Evolutionary conservation across 2,113 vertebrate genomes (phyloP), one percentile per base, ranked within the genome.

Genomic region (Microtus oregoni): DNA sequence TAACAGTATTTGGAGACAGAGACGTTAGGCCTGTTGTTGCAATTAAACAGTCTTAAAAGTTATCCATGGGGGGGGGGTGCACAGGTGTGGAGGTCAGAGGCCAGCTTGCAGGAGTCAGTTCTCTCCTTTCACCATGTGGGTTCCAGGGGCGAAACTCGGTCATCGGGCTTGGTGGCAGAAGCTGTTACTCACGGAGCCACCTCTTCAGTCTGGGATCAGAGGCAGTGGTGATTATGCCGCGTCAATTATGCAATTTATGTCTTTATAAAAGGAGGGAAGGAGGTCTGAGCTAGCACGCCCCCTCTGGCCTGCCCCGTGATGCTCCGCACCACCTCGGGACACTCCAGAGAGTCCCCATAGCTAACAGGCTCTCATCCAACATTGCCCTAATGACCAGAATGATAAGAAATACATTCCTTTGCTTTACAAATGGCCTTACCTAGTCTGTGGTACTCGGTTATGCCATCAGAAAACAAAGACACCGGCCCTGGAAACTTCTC

Each of bases 361-460:
- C 82, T 55, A 77, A 15, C n/a, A 50, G 35, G 44, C 35, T 86
- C 91, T 55, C 35, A 38, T 15, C 26, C 86, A 32, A 68, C 55
- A 35, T 7, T 14, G 19, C 35, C 32, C 26, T 78, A 67, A 28
- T 47, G 35, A 77, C 72, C 63, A 24, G 24, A 93, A 93, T 26
- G 6, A 67, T 44, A 28, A 87, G 61, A 87, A 67, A 87, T 32
- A 22, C 26, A 24, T 32, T 32, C 68, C 47, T 78, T 38, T 87
- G 68, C 72, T 87, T 87, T 70, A 87, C 22, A 87, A 93, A 78
- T 93, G 35, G 68, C n/a, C 44, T 87, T 78, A 78, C 17, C 35
- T 30, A 77, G 26, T 35, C 72, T 78, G 7, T 50, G 35, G 44
- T 67, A 41, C 47, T 77, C 70, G 77, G 26, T 78, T 78, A 78